Base-by-base conservation (phyloP, 2,888 invertebrate species). In the Agonopterix alstromeriana region DNA sequence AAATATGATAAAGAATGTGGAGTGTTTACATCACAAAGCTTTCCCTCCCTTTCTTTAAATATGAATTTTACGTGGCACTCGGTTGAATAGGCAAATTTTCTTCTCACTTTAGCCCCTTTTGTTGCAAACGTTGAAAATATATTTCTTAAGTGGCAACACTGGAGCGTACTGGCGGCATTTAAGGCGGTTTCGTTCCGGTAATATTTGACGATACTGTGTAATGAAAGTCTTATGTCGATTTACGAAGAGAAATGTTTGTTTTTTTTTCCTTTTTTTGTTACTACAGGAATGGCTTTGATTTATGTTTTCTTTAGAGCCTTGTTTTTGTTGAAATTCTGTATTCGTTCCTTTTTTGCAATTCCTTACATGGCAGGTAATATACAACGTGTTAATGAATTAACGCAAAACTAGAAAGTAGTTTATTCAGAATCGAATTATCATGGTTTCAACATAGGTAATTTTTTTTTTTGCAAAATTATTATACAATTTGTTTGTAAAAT, bases 11-110 rank as follows among this genome's bases (percentile, higher is more conserved):
- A 40, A 10, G 45, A 45, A 27, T 36, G 45, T 12, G 12, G n/a
- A 46, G 43, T 47, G 38, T 38, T 43, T 46, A 48, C 45, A 45
- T 48, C 48, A 50, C 45, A 10, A 49, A 52, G 49, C 47, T 46
- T 42, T 35, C n/a, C 42, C 48, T 42, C 38, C 49, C 43, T 50
- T 54, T 53, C 52, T 52, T 55, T 48, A 56, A 58, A 55, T 58
- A 56, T 55, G 55, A 56, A 53, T 58, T 58, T 55, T 49, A 51
- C 53, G 56, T 47, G 49, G 52, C 56, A 49, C 53, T 53, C 51
- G 50, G 47, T 49, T 58, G 56, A 58, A 56, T 58, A 56, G 53
- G 56, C 52, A 56, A 58, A 58, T 58, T 58, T 58, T 58, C 56
- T 53, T 52, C 55, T 50, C 53, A 53, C 57, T 54, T 56, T 50